Base-by-base conservation (phyloP, 2,113 vertebrate species). In the Dermatemys mawii region DNA sequence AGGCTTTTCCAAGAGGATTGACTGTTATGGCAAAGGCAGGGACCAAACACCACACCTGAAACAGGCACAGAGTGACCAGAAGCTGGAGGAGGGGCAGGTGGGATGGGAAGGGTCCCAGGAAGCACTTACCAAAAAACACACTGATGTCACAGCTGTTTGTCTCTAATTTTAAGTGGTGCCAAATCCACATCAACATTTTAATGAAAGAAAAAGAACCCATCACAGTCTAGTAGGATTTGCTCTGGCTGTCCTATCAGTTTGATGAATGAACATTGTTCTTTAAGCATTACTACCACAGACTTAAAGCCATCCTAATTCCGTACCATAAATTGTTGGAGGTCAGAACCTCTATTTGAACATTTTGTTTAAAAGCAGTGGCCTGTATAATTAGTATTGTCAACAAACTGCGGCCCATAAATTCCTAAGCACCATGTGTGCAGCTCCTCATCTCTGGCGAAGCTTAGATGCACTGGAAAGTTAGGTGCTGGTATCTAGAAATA, bases 281-380 rank as follows among this genome's bases (percentile, higher is more conserved):
- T 95, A 73, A 93, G 75, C 82, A 93, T 73, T 92, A 90, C 89
- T 50, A 83, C n/a, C 57, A 51, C 78, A 81, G 78, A 83, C 87
- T 94, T 84, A 93, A 93, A 88, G 87, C 49, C 85, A 92, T 90
- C 83, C 50, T 92, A 92, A 95, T 95, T 93, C 91, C 75, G 29
- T 44, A 50, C 75, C 81, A 89, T 80, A 83, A 75, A 90, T 94
- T 78, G 75, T 3, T 73, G 35, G 60, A 89, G 93, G 95, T 95
- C 94, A 96, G 67, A 95, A 93, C 92, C 90, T 89, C 92, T 60
- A 95, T 91, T 94, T 96, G 91, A 84, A 78, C 27, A 89, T 94
- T 95, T 94, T 73, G n/a, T 88, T 95, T 95, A 89, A 96, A 97
- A 93, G 78, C 93, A 94, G 81, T 46, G 48, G 89, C 75, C 93